phyloP scores from a whole-genome alignment of 2,888 invertebrate species.

The Galerucella calmariensis region DNA sequence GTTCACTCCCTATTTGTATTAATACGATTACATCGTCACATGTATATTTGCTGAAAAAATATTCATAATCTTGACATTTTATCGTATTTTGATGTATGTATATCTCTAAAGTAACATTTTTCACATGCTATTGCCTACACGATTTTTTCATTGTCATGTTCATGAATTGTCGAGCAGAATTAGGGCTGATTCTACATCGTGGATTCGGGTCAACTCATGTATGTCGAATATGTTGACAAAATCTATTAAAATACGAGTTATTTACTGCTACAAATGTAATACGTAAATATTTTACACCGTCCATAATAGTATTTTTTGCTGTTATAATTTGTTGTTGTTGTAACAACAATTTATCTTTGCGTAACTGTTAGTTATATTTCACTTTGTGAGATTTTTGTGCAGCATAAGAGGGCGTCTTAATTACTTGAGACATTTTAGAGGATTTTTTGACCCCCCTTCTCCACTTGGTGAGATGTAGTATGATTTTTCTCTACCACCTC shows the following conservation, averaged over 20 bases:
- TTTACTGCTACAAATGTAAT: background rate
- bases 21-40: conserved; percentile 2
- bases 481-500: too few species aligned
- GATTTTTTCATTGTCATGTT: conserved; percentile 12
- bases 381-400: too few species aligned
- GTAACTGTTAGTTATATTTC: too few species aligned
- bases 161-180: conserved; percentile 5
- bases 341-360: too few species aligned
- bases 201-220: background rate
- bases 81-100: conserved; percentile 1
- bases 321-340: too few species aligned
- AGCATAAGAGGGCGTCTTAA: too few species aligned
- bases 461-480: too few species aligned
- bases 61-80: background rate
- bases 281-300: background rate
- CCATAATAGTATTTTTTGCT: background rate
- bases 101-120: conserved; percentile 3
- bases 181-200: background rate
- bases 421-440: too few species aligned
- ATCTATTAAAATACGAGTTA: conserved; percentile 7
- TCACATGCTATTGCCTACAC: background rate
- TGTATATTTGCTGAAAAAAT: conserved; percentile 2
- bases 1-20: background rate
- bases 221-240: background rate
- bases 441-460: too few species aligned